phyloP scores from a whole-genome alignment of 2,113 vertebrate species.

The Porphyrio hochstetteri region DNA sequence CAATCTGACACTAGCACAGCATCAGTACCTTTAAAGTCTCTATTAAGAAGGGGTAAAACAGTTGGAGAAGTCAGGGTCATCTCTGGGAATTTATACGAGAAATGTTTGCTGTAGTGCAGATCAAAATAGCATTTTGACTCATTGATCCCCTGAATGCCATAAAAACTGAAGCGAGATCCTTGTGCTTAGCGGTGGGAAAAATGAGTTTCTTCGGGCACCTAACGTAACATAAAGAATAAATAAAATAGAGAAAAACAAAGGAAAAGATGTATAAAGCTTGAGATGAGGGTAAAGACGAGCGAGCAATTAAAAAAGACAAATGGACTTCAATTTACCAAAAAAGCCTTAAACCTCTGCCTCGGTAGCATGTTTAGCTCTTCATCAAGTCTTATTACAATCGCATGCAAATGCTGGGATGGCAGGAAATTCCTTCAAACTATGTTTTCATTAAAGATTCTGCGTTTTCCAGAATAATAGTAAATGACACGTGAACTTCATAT shows the following conservation, averaged over 20 bases:
- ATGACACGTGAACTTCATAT: constrained; percentile 97
- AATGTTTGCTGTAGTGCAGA: constrained; percentile 39
- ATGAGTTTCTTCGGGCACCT: constrained; percentile 11
- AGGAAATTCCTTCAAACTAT: constrained; percentile 81
- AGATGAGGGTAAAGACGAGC: constrained; percentile 45
- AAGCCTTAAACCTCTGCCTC: constrained; percentile 15
- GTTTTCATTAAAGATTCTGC: constrained; percentile 89
- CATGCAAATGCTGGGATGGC: constrained; percentile 76
- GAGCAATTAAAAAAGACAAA: constrained; percentile 71
- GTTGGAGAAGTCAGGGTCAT: constrained; percentile 2
- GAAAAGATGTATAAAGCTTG: neutral
- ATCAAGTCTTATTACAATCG: constrained; percentile 74
- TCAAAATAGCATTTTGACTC: constrained; percentile 41
- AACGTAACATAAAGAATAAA: constrained; percentile 28
- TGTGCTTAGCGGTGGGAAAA: constrained; percentile 48
- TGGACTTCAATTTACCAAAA: constrained; percentile 64
- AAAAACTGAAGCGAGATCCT: constrained; percentile 41
- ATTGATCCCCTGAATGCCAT: constrained; percentile 34
- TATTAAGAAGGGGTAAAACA: neutral
- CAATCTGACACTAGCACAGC: neutral
- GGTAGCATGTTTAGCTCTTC: constrained; percentile 55
- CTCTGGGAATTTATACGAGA: constrained; percentile 46
- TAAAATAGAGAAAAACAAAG: constrained; percentile 58
- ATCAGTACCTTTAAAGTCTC: constrained; percentile 51
- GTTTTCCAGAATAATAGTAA: constrained; percentile 93